A percentile compares a stretch with the other conserved stretches of the same genome.
phyloP scores from a whole-genome alignment of 2,113 vertebrate species.

The Onychostruthus taczanowskii region DNA sequence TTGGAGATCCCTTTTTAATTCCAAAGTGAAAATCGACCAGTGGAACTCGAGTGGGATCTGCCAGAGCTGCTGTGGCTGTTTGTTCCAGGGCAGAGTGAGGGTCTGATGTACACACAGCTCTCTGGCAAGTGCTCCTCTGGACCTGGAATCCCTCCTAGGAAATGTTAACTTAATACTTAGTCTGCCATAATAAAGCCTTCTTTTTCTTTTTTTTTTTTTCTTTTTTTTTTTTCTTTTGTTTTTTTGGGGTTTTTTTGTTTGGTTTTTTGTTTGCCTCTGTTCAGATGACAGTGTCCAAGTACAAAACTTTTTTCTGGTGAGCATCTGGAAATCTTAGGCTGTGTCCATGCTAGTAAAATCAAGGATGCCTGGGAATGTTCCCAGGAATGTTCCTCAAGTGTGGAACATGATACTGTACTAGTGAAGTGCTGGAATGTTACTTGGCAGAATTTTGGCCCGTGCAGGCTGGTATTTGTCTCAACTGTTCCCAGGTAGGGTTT shows the following conservation, averaged over 20 bases:
- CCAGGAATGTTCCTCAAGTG: constrained; percentile 39
- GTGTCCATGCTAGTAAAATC: constrained; percentile 19
- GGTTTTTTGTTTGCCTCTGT: neutral
- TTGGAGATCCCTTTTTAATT: neutral
- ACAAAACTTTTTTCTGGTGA: neutral
- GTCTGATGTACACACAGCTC: neutral
- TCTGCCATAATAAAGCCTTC: neutral
- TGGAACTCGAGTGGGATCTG: neutral
- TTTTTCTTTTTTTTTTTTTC: neutral
- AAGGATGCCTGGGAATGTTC: constrained; percentile 59
- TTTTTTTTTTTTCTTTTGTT: neutral
- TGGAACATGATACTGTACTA: constrained; percentile 24
- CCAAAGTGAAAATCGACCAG: neutral
- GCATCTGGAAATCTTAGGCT: constrained; percentile 48
- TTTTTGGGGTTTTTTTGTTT: no score
- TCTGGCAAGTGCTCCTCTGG: neutral
- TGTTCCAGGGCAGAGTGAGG: neutral
- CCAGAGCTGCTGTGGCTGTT: neutral
- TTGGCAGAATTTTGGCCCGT: constrained; percentile 20
- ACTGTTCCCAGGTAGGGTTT: constrained; percentile 26
- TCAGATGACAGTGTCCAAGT: neutral
- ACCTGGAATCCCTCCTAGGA: neutral
- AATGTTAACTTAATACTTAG: neutral
- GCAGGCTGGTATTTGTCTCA: neutral
- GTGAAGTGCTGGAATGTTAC: constrained; percentile 39